Conservation (phyloP, 2,113 vertebrate species). For the Solea senegalensis region DNA sequence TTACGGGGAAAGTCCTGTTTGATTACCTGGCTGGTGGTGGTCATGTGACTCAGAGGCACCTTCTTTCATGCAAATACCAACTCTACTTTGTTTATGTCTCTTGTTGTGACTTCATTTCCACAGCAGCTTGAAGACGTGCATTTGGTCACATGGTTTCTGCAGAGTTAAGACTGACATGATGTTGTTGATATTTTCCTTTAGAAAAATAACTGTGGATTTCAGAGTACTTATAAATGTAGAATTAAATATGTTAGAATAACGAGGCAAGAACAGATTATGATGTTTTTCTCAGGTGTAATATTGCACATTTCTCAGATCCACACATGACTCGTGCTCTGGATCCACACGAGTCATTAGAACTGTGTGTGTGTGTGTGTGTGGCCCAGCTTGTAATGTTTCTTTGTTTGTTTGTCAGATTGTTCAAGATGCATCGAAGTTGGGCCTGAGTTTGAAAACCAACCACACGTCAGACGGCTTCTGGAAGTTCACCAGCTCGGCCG, state of each 20-base stretch:
- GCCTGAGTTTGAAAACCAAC: constrained; percentile 84
- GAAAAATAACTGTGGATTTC: not conserved
- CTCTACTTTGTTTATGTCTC: constrained; percentile 18
- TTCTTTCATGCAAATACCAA: constrained; percentile 54
- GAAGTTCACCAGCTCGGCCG: constrained; percentile 89
- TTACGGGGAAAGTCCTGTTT: not conserved
- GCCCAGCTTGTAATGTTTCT: not conserved
- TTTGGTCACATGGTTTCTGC: too few species aligned
- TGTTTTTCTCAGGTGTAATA: too few species aligned
- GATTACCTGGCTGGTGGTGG: not conserved
- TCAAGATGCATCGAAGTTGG: constrained; percentile 77
- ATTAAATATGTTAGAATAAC: too few species aligned
- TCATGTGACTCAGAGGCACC: not conserved
- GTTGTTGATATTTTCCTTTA: too few species aligned
- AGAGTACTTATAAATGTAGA: too few species aligned
- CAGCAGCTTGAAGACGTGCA: not conserved
- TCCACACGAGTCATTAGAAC: too few species aligned
- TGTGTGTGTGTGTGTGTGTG: not conserved
- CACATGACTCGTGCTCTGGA: too few species aligned
- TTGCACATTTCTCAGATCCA: too few species aligned
- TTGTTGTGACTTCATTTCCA: not conserved
- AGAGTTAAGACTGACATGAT: too few species aligned
- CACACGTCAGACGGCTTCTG: constrained; percentile 85
- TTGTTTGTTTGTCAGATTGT: constrained; percentile 76
- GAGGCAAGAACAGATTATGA: too few species aligned